Evolutionary conservation across 2,888 invertebrate genomes (phyloP).

Genomic region (Erebia ligea): DNA sequence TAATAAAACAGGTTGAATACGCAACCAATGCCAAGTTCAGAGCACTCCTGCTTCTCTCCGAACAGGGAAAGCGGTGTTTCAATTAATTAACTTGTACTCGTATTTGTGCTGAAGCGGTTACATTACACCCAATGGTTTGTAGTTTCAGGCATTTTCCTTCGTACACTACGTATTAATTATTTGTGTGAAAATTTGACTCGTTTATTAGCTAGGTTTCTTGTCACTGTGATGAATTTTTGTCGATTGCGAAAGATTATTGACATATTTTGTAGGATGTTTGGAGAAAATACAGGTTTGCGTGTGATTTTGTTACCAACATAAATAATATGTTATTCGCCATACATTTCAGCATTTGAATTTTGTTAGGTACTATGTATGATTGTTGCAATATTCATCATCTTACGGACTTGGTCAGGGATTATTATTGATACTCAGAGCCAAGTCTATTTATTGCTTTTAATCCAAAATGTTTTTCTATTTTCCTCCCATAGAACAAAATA

Average conservation of each 20-base stretch:
- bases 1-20: slow-evolving; percentile 3
- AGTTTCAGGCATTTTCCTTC: slow-evolving; percentile 6
- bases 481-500: too few species aligned
- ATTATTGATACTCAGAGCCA: not conserved
- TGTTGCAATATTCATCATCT: not conserved
- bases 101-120: slow-evolving; percentile 14
- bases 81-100: slow-evolving; percentile 17
- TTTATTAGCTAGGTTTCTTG: not conserved
- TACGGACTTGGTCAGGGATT: not conserved
- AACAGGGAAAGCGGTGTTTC: slow-evolving; percentile 7
- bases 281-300: not conserved
- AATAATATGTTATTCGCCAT: too few species aligned
- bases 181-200: not conserved
- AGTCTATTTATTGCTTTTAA: not conserved
- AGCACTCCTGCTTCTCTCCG: slow-evolving; percentile 7
- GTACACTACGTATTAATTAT: not conserved
- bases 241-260: not conserved
- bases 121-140: not conserved
- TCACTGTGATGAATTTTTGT: not conserved
- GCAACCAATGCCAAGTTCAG: slow-evolving; percentile 19
- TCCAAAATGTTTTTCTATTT: too few species aligned
- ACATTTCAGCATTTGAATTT: too few species aligned
- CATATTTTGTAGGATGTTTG: not conserved
- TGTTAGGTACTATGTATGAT: too few species aligned
- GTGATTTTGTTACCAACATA: too few species aligned